Evolutionary conservation across 2,888 invertebrate genomes (phyloP), one percentile per base, ranked within the genome.

Genomic region (Ariolimax columbianus): DNA sequence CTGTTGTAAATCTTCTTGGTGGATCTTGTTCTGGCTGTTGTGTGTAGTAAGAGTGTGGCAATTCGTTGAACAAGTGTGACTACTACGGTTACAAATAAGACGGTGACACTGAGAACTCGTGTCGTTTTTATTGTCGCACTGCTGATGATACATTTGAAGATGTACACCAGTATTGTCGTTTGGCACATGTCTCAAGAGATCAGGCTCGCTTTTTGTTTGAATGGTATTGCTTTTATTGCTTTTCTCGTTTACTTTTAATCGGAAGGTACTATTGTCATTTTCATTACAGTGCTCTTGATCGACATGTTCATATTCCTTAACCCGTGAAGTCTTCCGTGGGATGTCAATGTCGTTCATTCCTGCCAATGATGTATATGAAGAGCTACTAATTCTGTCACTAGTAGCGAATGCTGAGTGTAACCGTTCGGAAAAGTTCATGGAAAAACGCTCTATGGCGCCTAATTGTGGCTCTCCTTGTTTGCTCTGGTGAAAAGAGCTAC

Each of bases 371-470:
- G 23, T 40, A 26, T 47, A 43, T 43, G 26, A 43, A n/a, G 9
- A 43, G 9, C 30, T 73, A 9, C 14, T 40, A 43, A 17, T 9
- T n/a, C 73, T 68, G 26, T n/a, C 68, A 63, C 38, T 47, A 68
- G 0, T 47, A 30, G 0, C 68, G 51, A 9, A 87, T 40, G 38
- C 73, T 73, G 38, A 85, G 19, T 36, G 36, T 63, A n/a, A 81
- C 59, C 30, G 55, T 23, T 51, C 36, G 2, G 26, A 43, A 11
- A 59, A 38, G 7, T 59, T 66, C n/a, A 47, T 9, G 14, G 43
- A 33, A 55, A 26, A 38, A 0, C 51, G 17, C 7, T 30, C 59
- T 26, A 0, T 40, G 7, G 14, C n/a, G 33, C 38, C 26, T 40
- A 9, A 9, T 26, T 36, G n/a, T 33, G 7, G n/a, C 55, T 73